Evolutionary conservation across 2,888 invertebrate genomes (phyloP), one percentile per base, ranked within the genome.

Genomic region (Platynereis dumerilii): DNA sequence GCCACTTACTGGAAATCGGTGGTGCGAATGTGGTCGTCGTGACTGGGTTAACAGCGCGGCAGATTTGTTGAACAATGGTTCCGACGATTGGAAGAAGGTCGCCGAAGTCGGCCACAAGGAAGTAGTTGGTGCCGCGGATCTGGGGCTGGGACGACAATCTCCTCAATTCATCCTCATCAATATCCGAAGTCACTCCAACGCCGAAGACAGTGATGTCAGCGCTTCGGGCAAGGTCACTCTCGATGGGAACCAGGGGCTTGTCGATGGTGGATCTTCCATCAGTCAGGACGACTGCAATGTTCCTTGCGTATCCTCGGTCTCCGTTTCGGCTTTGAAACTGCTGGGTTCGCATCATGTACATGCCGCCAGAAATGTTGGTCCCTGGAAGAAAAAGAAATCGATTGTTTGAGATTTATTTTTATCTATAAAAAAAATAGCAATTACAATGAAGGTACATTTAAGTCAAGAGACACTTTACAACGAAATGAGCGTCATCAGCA

Each of bases 251-350:
- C 28, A 48, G 28, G 17, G 45, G 48, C 1, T 27, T 20, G 60
- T 60, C 60, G 22, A 60, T 60, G 17, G 60, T 60, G 53, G 48
- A 52, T 45, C 10, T 52, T 7, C 60, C 60, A 20, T 60, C 60
- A 39, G 60, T 60, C 22, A 60, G 17, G 29, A 60, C 24, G 52
- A 60, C 28, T 17, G 28, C 48, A 28, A 52, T 52, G 60, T 53
- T 60, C n/a, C 3, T 22, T 1, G 53, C 60, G 17, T 48, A 52
- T 2, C 28, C 27, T n/a, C 60, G 27, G 53, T 52, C 60, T n/a
- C 60, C 60, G 7, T 52, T 42, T 20, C 27, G 28, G 29, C 20
- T 29, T 27, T 60, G 60, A 52, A 60, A 60, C 60, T 60, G 60
- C 3, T 60, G 28, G n/a, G 5, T 20, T 12, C 2, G 2, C 60